Percentiles rank a stretch among this genome's conserved stretches.
Conservation (phyloP, 2,113 vertebrate species). For the Xiphias gladius region DNA sequence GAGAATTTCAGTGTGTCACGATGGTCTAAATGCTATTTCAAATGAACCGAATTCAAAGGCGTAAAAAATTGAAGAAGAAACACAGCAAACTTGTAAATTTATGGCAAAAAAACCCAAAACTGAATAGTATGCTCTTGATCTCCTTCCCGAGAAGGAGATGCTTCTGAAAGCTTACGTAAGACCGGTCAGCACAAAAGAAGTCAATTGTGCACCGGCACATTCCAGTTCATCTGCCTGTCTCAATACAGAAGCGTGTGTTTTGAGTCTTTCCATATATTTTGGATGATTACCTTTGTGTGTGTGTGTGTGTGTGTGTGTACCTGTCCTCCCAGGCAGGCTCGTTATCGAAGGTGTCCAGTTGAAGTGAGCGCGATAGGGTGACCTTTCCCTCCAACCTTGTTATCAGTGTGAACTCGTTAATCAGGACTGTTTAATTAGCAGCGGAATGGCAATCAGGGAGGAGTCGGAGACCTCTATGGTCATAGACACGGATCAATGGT, state of each 20-base stretch:
- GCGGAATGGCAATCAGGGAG: conserved; percentile 65
- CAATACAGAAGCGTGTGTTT: neutral
- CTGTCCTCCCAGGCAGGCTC: conserved; percentile 38
- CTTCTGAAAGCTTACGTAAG: conserved; percentile 19
- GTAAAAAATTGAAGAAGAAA: conserved; percentile 8
- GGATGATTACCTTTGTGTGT: conserved; percentile 20
- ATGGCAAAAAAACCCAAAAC: neutral
- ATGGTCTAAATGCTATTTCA: neutral
- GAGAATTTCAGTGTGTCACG: neutral
- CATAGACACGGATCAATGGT: conserved; percentile 74
- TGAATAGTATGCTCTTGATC: neutral
- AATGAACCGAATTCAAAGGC: conserved; percentile 3
- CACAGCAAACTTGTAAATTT: conserved; percentile 1
- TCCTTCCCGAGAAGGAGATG: neutral
- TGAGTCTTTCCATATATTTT: conserved; percentile 7
- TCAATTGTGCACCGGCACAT: conserved; percentile 12
- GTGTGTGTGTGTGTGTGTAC: conserved; percentile 30
- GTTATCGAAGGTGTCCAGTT: conserved; percentile 64
- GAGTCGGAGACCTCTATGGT: conserved; percentile 56
- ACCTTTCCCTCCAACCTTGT: conserved; percentile 78
- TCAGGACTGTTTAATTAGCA: conserved; percentile 78
- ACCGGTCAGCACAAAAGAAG: conserved; percentile 9
- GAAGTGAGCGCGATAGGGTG: conserved; percentile 58
- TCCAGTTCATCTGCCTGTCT: neutral
- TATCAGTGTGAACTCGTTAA: conserved; percentile 72